A percentile compares a stretch with the other conserved stretches of the same genome.
Conservation (phyloP, 2,888 invertebrate genomes). For the Meteorus colon region DNA sequence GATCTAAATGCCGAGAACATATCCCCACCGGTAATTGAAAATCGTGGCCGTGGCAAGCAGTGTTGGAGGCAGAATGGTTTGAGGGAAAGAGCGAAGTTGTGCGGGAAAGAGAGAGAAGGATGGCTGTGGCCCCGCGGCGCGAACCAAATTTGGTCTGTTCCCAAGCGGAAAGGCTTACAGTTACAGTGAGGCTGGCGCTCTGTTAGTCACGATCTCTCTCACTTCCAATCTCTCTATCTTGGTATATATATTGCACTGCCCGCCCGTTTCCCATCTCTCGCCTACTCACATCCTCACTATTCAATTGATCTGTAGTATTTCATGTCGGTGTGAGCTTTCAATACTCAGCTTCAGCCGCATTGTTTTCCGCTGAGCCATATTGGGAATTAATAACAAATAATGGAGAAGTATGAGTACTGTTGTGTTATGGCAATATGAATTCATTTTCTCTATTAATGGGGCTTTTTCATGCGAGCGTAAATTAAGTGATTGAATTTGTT, state of each 20-base stretch:
- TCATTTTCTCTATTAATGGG: too few relatives aligned
- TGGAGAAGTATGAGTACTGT: neutral
- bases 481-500: too few relatives aligned
- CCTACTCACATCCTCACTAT: neutral
- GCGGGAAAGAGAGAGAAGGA: constrained; percentile 3
- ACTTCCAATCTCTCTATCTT: neutral
- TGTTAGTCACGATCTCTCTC: constrained; percentile 30
- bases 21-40: constrained; percentile 55
- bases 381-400: neutral
- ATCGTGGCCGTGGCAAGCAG: constrained; percentile 50
- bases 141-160: constrained; percentile 35
- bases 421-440: too few relatives aligned
- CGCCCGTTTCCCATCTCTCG: constrained; percentile 1
- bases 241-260: constrained; percentile 15
- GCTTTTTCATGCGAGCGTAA: too few relatives aligned
- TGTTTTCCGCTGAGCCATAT: neutral
- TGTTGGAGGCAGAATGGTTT: constrained; percentile 26
- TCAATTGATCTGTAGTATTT: constrained; percentile 19
- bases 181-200: constrained; percentile 18
- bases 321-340: neutral
- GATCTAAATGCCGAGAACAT: constrained; percentile 53
- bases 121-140: constrained; percentile 22
- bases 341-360: neutral
- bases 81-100: constrained; percentile 18
- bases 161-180: constrained; percentile 36